phyloP scores from a whole-genome alignment of 1,140 invertebrate genomes.

The Drosophila melanogaster region DNA sequence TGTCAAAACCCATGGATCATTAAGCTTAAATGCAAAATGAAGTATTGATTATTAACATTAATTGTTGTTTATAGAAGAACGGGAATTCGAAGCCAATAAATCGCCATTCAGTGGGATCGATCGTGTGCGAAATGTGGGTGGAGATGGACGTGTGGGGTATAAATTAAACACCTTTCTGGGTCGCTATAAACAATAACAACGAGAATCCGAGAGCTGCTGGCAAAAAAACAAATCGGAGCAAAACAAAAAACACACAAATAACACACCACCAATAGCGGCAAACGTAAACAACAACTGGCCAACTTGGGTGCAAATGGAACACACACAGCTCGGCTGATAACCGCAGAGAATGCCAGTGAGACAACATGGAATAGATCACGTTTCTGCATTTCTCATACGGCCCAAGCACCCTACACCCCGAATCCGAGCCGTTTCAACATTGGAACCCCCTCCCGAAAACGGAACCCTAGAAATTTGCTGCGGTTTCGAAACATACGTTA shows the following conservation, averaged over 20 bases:
- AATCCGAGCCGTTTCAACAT: background rate
- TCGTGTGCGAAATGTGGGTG: conserved; percentile 19
- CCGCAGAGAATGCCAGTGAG: conserved; percentile 59
- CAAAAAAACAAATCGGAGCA: conserved; percentile 29
- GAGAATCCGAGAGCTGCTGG: conserved; percentile 6
- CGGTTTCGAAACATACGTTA: background rate
- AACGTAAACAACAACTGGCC: conserved; percentile 52
- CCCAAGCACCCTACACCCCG: conserved; percentile 16
- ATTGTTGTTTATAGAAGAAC: background rate
- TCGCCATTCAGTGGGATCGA: conserved; percentile 1
- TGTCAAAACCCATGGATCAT: background rate
- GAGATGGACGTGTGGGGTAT: conserved; percentile 15
- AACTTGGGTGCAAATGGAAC: conserved; percentile 47
- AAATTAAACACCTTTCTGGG: conserved; percentile 49
- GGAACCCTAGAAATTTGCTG: background rate
- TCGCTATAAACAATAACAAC: conserved; percentile 52
- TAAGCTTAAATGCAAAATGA: too few relatives aligned
- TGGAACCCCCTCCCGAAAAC: background rate
- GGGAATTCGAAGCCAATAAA: conserved; percentile 10
- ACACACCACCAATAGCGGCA: conserved; percentile 28
- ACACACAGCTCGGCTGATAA: conserved; percentile 58
- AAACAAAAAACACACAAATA: conserved; percentile 36
- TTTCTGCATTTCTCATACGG: conserved; percentile 71
- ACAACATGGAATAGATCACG: conserved; percentile 77
- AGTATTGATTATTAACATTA: background rate